These are phyloP conservation scores for Scatophagus argus DNA, from an alignment of 2,113 vertebrate genomes.

Conservation along the genomic window DNA sequence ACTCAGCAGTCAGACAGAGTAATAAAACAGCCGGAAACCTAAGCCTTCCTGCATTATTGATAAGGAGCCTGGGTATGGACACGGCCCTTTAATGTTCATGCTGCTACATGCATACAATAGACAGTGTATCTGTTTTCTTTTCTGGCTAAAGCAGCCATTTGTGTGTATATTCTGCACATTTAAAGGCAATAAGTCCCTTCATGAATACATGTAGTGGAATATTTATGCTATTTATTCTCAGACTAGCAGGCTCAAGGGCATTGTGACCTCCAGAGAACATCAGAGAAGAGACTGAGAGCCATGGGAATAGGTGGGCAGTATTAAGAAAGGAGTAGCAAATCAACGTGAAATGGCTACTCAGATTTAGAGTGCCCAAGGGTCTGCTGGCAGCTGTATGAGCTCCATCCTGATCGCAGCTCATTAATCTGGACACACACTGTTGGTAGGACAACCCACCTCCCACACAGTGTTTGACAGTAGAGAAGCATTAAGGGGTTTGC, in stretches of 20 bases:
- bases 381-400: constrained; percentile 24
- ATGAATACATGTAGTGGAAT: constrained; percentile 5
- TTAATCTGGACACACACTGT: constrained; percentile 69
- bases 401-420: constrained; percentile 48
- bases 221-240: constrained; percentile 5
- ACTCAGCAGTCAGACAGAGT: constrained; percentile 30
- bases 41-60: constrained; percentile 73
- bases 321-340: constrained; percentile 34
- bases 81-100: constrained; percentile 17
- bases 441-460: constrained; percentile 44
- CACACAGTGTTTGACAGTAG: constrained; percentile 58
- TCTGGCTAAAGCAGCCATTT: neutral
- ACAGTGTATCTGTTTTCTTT: neutral
- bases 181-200: neutral
- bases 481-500: constrained; percentile 47
- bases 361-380: constrained; percentile 46
- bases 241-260: constrained; percentile 46
- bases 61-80: constrained; percentile 24
- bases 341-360: constrained; percentile 18
- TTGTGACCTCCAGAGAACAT: constrained; percentile 39
- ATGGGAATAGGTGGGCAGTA: constrained; percentile 16
- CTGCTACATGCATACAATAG: constrained; percentile 19
- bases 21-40: constrained; percentile 70
- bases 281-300: constrained; percentile 19
- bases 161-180: neutral